Conservation (phyloP, 1,140 invertebrate species). For the Mizuhopecten yessoensis region DNA sequence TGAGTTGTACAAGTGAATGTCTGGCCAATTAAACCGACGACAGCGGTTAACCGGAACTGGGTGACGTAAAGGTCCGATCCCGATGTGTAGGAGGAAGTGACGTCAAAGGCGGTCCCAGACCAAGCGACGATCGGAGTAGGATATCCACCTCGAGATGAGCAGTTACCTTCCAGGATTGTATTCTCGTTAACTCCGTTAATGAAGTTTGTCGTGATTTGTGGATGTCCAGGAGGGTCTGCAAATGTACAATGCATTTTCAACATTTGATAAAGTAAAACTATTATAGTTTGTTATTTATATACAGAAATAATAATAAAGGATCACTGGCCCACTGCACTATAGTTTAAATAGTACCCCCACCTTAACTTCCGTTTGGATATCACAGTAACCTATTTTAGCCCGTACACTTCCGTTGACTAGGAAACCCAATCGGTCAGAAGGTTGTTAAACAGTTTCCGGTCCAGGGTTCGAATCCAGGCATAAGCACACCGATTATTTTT, state of each 20-base stretch:
- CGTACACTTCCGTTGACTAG: no score
- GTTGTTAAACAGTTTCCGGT: no score
- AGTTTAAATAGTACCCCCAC: no score
- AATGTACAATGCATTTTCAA: not conserved
- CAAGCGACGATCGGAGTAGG: not conserved
- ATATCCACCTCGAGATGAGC: not conserved
- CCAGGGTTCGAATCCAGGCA: no score
- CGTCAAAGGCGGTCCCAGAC: not conserved
- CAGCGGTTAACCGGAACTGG: not conserved
- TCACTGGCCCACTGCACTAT: no score
- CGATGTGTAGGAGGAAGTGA: not conserved
- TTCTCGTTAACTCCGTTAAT: not conserved
- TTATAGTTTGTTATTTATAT: no score
- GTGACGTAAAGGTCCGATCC: not conserved
- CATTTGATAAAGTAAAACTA: no score
- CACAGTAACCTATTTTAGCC: no score
- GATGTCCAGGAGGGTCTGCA: not conserved
- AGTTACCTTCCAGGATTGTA: not conserved
- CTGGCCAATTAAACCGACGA: not conserved
- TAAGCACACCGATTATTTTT: no score
- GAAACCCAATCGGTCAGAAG: no score
- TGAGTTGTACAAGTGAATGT: not conserved
- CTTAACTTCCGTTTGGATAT: no score
- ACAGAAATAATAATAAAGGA: no score
- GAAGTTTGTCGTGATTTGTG: not conserved